Evolutionary conservation across 2,797 vertebrate genomes (phyloP).

Genomic region (Karalla daura): DNA sequence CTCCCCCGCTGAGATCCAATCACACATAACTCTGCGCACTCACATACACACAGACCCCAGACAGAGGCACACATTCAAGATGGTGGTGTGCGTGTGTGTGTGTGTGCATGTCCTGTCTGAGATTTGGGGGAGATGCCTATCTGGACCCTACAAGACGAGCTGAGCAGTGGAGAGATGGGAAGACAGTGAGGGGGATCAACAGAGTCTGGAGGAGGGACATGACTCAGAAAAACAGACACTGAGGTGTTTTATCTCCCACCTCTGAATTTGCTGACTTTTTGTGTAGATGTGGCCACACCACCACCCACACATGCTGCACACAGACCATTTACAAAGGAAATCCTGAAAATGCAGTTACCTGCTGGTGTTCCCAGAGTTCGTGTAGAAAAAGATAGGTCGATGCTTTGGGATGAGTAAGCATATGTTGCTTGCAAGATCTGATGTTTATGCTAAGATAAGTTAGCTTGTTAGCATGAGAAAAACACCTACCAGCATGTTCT

Average conservation of each 20-base stretch:
- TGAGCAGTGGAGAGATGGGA: slow-evolving; percentile 53
- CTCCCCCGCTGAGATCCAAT: slow-evolving; percentile 48
- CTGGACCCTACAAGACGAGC: slow-evolving; percentile 67
- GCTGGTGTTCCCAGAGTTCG: no score
- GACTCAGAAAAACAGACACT: slow-evolving; percentile 32
- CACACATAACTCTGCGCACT: slow-evolving; percentile 44
- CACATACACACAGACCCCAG: slow-evolving; percentile 28
- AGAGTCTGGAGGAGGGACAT: slow-evolving; percentile 12
- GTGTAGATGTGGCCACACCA: neutral
- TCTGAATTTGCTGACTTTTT: slow-evolving; percentile 41
- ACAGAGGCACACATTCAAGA: slow-evolving; percentile 39
- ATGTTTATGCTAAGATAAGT: no score
- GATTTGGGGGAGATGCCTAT: slow-evolving; percentile 75
- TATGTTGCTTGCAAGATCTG: no score
- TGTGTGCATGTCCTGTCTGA: slow-evolving; percentile 55
- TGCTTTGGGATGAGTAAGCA: neutral
- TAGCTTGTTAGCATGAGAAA: no score
- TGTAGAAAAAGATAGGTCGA: neutral
- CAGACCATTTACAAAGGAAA: no score
- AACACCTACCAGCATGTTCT: no score
- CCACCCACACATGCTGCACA: neutral
- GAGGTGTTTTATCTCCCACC: slow-evolving; percentile 49
- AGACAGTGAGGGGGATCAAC: slow-evolving; percentile 33
- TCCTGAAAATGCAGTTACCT: no score
- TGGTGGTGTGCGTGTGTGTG: slow-evolving; percentile 21